phyloP scores from a whole-genome alignment of 2,888 invertebrate genomes.

The Tipula unca region DNA sequence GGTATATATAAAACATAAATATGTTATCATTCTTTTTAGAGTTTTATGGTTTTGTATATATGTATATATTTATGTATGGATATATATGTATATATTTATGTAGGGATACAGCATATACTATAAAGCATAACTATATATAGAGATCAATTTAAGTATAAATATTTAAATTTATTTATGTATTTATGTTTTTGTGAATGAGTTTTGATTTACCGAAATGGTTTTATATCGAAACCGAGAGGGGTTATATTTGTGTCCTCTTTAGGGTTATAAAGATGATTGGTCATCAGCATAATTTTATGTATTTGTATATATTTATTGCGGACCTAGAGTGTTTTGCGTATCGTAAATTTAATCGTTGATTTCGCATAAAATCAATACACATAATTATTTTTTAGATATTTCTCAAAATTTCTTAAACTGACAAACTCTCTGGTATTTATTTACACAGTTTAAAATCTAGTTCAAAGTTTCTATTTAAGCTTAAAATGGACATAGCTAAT shows the following conservation, averaged over 20 bases:
- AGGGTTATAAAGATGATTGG: background rate
- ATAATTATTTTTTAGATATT: too few species aligned
- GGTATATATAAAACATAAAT: background rate
- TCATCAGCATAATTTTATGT: background rate
- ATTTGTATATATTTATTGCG: background rate
- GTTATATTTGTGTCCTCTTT: background rate
- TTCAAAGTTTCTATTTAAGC: too few species aligned
- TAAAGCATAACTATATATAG: background rate
- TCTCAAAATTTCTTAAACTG: too few species aligned
- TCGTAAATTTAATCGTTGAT: background rate
- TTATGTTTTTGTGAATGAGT: background rate
- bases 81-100: background rate
- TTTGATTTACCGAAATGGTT: slow-evolving; percentile 8
- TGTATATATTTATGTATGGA: too few species aligned
- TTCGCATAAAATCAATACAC: too few species aligned
- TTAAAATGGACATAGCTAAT: too few species aligned
- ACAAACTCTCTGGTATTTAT: too few species aligned
- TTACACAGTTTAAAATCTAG: too few species aligned
- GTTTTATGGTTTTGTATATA: background rate
- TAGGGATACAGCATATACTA: background rate
- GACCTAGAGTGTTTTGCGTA: background rate
- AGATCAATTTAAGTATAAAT: background rate
- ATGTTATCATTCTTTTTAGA: slow-evolving; percentile 8
- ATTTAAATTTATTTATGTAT: background rate
- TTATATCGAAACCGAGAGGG: background rate